phyloP scores from a whole-genome alignment of 2,888 invertebrate genomes.

The Cheilosia urbana region DNA sequence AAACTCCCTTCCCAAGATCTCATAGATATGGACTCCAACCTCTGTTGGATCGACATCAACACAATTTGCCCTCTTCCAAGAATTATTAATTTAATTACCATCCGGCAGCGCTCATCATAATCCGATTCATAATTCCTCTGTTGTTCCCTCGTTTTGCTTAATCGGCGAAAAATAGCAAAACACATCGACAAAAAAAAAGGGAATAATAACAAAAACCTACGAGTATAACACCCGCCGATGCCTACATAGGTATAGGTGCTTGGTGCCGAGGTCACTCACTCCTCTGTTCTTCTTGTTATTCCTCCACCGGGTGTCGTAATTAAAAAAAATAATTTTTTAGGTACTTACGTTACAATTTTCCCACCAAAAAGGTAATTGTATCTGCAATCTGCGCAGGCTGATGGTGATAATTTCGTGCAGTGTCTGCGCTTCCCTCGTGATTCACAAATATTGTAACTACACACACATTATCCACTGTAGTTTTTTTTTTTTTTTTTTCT shows the following conservation, averaged over 20 bases:
- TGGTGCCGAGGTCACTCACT: slow-evolving; percentile 31
- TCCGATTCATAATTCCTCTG: slow-evolving; percentile 41
- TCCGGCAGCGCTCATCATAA: slow-evolving; percentile 53
- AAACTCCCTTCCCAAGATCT: neutral
- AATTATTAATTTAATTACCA: slow-evolving; percentile 51
- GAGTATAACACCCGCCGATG: slow-evolving; percentile 50
- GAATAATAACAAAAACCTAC: slow-evolving; percentile 25
- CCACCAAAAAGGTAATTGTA: slow-evolving; percentile 61
- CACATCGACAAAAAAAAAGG: neutral
- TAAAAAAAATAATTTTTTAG: slow-evolving; percentile 58
- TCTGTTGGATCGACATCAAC: slow-evolving; percentile 10
- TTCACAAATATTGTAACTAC: slow-evolving; percentile 34
- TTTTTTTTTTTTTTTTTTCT: slow-evolving; percentile 20
- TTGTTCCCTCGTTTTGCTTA: slow-evolving; percentile 16
- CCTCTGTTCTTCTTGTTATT: neutral
- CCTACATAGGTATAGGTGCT: neutral
- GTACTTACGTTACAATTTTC: slow-evolving; percentile 56
- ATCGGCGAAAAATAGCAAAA: slow-evolving; percentile 17
- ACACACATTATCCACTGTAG: slow-evolving; percentile 48
- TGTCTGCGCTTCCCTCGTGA: slow-evolving; percentile 46
- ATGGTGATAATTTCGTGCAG: slow-evolving; percentile 9
- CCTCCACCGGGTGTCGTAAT: slow-evolving; percentile 45
- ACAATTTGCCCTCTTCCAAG: slow-evolving; percentile 49
- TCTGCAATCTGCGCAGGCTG: slow-evolving; percentile 44
- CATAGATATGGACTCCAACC: neutral